These are phyloP conservation scores for Trichoplax adhaerens DNA, from an alignment of 37 sponge, comb jelly and placozoan species.

Conservation along the genomic window DNA sequence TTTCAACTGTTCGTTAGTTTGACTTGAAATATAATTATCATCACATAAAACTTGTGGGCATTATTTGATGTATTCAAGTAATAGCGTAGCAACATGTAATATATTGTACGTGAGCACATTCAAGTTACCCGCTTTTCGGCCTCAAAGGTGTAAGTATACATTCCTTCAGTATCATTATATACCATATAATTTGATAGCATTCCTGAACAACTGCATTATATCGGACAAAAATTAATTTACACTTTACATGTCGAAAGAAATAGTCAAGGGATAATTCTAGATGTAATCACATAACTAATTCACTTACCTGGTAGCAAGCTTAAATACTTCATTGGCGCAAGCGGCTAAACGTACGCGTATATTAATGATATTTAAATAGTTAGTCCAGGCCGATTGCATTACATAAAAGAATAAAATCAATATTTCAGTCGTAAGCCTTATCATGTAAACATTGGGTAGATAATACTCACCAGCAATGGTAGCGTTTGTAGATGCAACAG, in stretches of 20 bases:
- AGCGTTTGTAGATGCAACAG: conserved; percentile 97
- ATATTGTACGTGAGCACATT: too few species aligned
- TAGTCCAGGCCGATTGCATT: too few species aligned
- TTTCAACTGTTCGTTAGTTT: too few species aligned
- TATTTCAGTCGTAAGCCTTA: too few species aligned
- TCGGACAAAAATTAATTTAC: too few species aligned
- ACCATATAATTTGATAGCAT: conserved; percentile 90
- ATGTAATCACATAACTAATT: background rate
- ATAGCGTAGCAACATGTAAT: too few species aligned
- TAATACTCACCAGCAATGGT: conserved; percentile 64
- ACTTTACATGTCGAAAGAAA: too few species aligned
- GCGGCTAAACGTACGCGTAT: too few species aligned
- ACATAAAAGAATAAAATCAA: background rate
- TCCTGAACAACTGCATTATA: conserved; percentile 25
- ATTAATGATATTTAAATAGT: too few species aligned
- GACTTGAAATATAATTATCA: too few species aligned
- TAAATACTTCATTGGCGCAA: conserved; percentile 82
- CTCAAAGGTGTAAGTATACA: conserved; percentile 74
- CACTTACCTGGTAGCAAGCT: conserved; percentile 57
- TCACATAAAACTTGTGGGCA: too few species aligned
- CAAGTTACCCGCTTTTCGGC: conserved; percentile 34
- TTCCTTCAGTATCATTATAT: conserved; percentile 85
- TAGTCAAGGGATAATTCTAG: background rate
- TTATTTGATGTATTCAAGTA: too few species aligned
- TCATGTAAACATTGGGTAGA: background rate